A percentile compares a stretch with the other conserved stretches of the same genome.
Evolutionary conservation across 1,140 invertebrate genomes (phyloP).

Genomic region (Himalopsyche phryganea): DNA sequence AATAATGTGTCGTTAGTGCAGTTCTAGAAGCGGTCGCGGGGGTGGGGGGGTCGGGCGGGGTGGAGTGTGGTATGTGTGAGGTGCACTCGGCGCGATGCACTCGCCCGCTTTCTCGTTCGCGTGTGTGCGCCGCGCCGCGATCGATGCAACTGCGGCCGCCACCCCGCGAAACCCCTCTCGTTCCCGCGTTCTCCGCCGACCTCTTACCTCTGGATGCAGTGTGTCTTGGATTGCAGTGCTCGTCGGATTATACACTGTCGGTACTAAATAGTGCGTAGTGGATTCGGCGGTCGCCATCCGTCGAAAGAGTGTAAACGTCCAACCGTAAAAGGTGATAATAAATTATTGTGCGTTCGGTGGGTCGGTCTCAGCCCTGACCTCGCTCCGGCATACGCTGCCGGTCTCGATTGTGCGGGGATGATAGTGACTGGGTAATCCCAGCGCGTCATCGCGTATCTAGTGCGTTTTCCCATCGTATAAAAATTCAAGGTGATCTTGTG

Average conservation of each 20-base stretch:
- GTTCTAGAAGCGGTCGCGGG: not conserved
- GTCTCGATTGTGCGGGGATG: no score
- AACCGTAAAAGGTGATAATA: not conserved
- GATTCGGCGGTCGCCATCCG: not conserved
- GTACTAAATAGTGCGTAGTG: not conserved
- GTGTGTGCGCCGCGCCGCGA: constrained; percentile 46
- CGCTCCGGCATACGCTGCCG: no score
- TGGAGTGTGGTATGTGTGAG: not conserved
- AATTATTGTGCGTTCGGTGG: not conserved
- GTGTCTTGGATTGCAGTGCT: constrained; percentile 20
- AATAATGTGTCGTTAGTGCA: not conserved
- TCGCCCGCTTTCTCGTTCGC: constrained; percentile 33
- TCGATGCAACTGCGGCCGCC: constrained; percentile 48
- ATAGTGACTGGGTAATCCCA: no score
- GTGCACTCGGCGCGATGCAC: not conserved
- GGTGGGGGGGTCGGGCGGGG: not conserved
- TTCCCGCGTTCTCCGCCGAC: constrained; percentile 44
- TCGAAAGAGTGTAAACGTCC: not conserved
- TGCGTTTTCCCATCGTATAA: constrained; percentile 14
- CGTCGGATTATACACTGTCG: constrained; percentile 7
- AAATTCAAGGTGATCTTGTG: constrained; percentile 12
- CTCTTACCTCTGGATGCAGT: constrained; percentile 35
- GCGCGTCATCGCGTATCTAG: not conserved
- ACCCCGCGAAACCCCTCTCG: constrained; percentile 46
- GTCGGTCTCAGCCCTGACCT: not conserved